Evolutionary conservation across 2,888 invertebrate genomes (phyloP).

Genomic region (Eugnorisma glareosa): DNA sequence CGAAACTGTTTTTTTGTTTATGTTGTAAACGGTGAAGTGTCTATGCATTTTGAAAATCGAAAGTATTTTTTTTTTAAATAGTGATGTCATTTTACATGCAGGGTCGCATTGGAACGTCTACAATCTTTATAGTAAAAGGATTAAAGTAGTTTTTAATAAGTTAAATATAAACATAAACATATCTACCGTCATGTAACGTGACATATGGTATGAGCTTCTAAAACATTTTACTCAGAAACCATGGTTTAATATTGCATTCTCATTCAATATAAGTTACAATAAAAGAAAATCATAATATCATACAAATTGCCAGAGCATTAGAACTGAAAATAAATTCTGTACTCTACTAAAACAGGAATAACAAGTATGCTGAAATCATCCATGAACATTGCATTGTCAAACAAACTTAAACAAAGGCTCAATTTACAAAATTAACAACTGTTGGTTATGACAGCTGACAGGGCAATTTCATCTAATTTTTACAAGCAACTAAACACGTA

Average conservation of each 20-base stretch:
- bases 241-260: background rate
- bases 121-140: background rate
- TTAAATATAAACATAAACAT: background rate
- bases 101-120: background rate
- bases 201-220: background rate
- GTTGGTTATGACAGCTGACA: slow-evolving; percentile 63
- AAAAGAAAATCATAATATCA: background rate
- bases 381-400: slow-evolving; percentile 38
- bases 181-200: too few relatives aligned
- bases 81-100: slow-evolving; percentile 10
- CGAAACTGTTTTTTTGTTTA: background rate
- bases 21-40: too few relatives aligned
- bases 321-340: slow-evolving; percentile 16
- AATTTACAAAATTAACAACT: slow-evolving; percentile 45
- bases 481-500: slow-evolving; percentile 72
- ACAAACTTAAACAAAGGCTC: slow-evolving; percentile 50
- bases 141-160: background rate
- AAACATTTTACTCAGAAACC: background rate
- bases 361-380: slow-evolving; percentile 13
- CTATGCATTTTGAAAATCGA: background rate
- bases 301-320: background rate
- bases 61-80: background rate
- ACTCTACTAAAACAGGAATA: background rate
- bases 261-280: background rate
- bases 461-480: slow-evolving; percentile 56